These are phyloP conservation scores for Coendou prehensilis DNA, from an alignment of 2,797 vertebrate species.

Conservation along the genomic window DNA sequence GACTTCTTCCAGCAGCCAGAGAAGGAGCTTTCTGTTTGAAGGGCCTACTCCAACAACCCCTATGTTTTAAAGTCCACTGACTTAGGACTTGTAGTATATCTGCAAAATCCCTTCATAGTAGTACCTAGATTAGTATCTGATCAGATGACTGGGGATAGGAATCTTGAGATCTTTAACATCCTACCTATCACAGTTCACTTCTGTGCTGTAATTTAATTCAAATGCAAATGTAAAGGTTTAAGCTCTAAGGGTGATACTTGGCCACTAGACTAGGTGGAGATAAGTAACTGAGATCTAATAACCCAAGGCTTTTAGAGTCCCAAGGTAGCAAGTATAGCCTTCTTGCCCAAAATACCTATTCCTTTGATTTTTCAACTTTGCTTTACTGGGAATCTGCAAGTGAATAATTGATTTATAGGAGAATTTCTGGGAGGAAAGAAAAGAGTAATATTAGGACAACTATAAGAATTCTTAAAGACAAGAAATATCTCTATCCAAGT, in stretches of 20 bases:
- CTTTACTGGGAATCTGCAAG: constrained; percentile 1
- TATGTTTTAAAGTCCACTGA: neutral
- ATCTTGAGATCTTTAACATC: constrained; percentile 14
- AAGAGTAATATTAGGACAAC: neutral
- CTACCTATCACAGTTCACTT: neutral
- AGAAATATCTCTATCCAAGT: neutral
- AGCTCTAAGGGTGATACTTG: neutral
- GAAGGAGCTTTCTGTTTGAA: constrained; percentile 17
- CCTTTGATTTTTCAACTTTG: constrained; percentile 2
- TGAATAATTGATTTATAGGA: constrained; percentile 10
- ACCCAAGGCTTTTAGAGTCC: neutral
- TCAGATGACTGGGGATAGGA: neutral
- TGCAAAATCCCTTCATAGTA: neutral
- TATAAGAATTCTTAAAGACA: constrained; percentile 29
- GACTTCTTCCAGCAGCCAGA: neutral
- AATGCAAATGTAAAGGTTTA: neutral
- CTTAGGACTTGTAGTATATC: neutral
- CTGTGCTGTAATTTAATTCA: neutral
- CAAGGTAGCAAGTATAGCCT: neutral
- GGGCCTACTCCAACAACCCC: neutral
- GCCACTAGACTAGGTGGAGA: neutral
- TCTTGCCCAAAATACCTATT: neutral
- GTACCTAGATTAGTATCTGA: neutral
- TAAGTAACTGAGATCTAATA: neutral
- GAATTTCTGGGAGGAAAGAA: constrained; percentile 35